A percentile compares a stretch with the other conserved stretches of the same genome.
phyloP scores from a whole-genome alignment of 1,140 invertebrate genomes.

The Musca domestica region DNA sequence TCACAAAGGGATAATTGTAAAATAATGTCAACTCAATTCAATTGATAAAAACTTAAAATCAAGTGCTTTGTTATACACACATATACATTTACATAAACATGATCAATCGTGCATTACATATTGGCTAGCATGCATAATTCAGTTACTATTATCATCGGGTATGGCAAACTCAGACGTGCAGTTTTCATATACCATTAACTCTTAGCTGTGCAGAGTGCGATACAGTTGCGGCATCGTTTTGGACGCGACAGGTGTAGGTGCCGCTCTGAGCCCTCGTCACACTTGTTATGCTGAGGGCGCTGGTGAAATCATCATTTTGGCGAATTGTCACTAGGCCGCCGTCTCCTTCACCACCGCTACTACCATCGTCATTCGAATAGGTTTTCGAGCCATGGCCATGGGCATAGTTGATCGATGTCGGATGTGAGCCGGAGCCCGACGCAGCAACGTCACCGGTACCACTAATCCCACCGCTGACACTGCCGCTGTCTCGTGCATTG shows the following conservation, averaged over 20 bases:
- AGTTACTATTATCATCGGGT: too few relatives aligned
- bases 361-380: constrained; percentile 39
- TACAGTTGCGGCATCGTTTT: constrained; percentile 62
- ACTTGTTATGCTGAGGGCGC: constrained; percentile 63
- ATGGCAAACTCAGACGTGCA: too few relatives aligned
- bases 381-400: constrained; percentile 12
- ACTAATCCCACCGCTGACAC: constrained; percentile 41
- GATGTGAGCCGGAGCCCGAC: constrained; percentile 30
- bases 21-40: too few relatives aligned
- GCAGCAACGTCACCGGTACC: constrained; percentile 41
- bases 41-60: too few relatives aligned
- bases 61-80: too few relatives aligned
- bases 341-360: constrained; percentile 51
- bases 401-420: constrained; percentile 25
- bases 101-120: too few relatives aligned
- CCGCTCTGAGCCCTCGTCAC: constrained; percentile 66
- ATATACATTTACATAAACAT: too few relatives aligned
- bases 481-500: constrained; percentile 26
- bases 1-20: too few relatives aligned
- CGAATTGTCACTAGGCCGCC: constrained; percentile 59
- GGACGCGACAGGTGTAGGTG: constrained; percentile 69
- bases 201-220: constrained; percentile 62
- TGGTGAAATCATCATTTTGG: constrained; percentile 66
- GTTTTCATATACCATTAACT: constrained; percentile 60
- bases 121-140: too few relatives aligned